Percentiles rank a stretch among this genome's conserved stretches.
Evolutionary conservation across 2,113 vertebrate species (phyloP).

Genomic region (Chrysochloris asiatica): DNA sequence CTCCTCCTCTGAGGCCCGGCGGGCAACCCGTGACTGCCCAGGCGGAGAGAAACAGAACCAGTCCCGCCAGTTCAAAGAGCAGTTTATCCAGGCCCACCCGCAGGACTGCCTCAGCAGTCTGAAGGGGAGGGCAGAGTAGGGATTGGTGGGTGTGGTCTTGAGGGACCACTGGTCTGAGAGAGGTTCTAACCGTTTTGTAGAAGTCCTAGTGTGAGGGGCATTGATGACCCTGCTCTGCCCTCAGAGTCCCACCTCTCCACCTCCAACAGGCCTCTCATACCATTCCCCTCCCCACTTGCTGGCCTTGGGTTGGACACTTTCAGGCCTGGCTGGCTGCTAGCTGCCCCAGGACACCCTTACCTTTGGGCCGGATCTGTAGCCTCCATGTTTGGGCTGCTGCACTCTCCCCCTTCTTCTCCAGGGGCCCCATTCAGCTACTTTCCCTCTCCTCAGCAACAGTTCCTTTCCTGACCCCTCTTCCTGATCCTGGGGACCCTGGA

Average conservation of each 20-base stretch:
- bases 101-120: conserved; percentile 52
- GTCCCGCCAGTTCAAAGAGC: conserved; percentile 81
- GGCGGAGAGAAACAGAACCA: conserved; percentile 75
- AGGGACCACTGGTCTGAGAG: background rate
- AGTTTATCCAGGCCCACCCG: conserved; percentile 62
- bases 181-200: background rate
- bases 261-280: background rate
- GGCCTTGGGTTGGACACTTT: background rate
- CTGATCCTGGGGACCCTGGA: background rate
- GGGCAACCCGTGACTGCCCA: conserved; percentile 76
- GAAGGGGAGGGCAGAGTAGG: background rate
- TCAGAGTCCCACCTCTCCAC: background rate
- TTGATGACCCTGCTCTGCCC: background rate
- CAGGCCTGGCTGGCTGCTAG: conserved; percentile 5
- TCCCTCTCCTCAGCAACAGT: background rate
- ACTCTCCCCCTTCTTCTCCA: no score
- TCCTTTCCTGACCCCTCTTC: background rate
- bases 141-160: background rate
- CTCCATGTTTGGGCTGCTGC: background rate
- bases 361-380: background rate
- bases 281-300: background rate
- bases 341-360: background rate
- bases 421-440: background rate
- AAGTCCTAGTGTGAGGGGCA: background rate
- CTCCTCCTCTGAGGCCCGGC: conserved; percentile 64